These are phyloP conservation scores for Gadopsis marmoratus DNA, from an alignment of 2,797 vertebrate genomes.

Conservation along the genomic window DNA sequence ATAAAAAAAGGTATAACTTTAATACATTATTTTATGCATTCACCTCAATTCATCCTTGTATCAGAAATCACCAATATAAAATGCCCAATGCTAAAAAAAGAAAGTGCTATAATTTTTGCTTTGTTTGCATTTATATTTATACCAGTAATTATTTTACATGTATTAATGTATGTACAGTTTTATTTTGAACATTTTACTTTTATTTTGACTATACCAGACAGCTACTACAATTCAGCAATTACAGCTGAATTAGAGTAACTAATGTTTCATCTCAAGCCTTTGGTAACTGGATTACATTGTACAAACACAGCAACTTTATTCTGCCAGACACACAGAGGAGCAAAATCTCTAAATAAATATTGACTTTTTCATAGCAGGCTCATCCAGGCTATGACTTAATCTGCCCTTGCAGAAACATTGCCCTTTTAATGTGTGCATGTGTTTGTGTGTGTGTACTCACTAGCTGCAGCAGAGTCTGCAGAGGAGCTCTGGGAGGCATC, in stretches of 20 bases:
- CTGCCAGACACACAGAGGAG: constrained; percentile 27
- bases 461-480: constrained; percentile 81
- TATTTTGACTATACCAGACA: background rate
- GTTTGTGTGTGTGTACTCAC: constrained; percentile 77
- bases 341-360: constrained; percentile 49
- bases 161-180: background rate
- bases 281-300: constrained; percentile 40
- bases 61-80: background rate
- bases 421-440: background rate
- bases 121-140: background rate
- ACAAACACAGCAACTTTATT: constrained; percentile 34
- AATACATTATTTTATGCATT: constrained; percentile 15
- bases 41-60: background rate
- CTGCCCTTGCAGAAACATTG: constrained; percentile 25
- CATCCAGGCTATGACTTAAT: constrained; percentile 35
- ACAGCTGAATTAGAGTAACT: background rate
- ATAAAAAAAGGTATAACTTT: background rate
- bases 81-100: background rate
- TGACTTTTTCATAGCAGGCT: constrained; percentile 37
- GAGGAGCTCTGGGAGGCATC: constrained; percentile 85
- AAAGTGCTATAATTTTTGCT: background rate
- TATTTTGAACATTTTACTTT: background rate
- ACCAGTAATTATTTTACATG: no score
- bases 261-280: constrained; percentile 7
- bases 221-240: background rate